phyloP scores from a whole-genome alignment of 2,113 vertebrate genomes.

The Octodon degus region DNA sequence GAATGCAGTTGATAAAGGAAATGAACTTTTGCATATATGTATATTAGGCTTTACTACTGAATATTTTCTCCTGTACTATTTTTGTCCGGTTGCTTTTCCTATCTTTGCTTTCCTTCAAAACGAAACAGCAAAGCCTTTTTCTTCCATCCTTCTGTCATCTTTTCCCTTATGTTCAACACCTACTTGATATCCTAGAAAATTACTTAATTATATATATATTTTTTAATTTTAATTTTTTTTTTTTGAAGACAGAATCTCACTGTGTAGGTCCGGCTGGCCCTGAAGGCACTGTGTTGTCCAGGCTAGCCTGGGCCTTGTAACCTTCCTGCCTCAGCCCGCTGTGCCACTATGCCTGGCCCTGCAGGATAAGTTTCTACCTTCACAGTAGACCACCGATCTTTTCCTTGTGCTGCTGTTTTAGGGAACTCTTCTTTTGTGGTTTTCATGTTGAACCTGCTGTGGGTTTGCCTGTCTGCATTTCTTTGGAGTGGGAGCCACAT shows the following conservation, averaged over 20 bases:
- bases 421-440: background rate
- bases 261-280: background rate
- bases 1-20: background rate
- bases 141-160: background rate
- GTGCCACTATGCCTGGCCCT: background rate
- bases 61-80: conserved; percentile 36
- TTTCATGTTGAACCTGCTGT: background rate
- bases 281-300: too few species aligned
- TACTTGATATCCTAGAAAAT: conserved; percentile 29
- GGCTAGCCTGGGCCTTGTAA: background rate
- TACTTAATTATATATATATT: background rate
- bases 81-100: background rate
- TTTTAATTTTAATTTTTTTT: background rate
- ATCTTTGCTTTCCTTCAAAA: background rate
- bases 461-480: conserved; percentile 42
- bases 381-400: background rate
- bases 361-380: background rate
- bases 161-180: background rate
- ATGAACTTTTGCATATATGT: background rate
- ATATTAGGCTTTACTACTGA: background rate
- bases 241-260: background rate
- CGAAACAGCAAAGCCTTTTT: background rate
- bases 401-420: background rate
- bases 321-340: background rate
- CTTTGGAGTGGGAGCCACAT: background rate